Conservation (phyloP, 1,140 invertebrate species). For the Oncopodura yosiiana region DNA sequence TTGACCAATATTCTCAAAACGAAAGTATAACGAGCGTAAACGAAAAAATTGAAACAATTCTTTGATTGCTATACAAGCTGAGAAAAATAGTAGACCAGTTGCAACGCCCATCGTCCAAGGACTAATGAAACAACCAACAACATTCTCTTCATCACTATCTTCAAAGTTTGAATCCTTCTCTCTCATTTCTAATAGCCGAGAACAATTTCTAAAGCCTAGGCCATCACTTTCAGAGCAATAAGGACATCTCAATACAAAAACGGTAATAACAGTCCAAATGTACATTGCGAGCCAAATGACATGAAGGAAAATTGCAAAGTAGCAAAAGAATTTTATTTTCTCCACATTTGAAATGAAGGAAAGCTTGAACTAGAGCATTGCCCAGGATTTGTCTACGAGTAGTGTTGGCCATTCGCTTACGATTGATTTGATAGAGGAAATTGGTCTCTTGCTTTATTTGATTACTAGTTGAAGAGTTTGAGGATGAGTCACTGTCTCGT, state of each 20-base stretch:
- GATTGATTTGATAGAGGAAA: constrained; percentile 16
- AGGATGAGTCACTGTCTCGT: not conserved
- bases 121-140: too few species aligned
- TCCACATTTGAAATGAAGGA: constrained; percentile 24
- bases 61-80: not conserved
- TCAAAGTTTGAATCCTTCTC: too few species aligned
- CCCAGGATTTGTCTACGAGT: constrained; percentile 12
- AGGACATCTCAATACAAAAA: too few species aligned
- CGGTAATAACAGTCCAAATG: constrained; percentile 3
- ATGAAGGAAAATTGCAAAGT: constrained; percentile 16
- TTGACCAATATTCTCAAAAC: constrained; percentile 21
- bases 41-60: constrained; percentile 17
- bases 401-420: constrained; percentile 9
- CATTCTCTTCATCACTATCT: too few species aligned
- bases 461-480: not conserved
- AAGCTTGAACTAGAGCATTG: constrained; percentile 20
- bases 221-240: too few species aligned
- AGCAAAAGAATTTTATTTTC: constrained; percentile 24
- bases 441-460: constrained; percentile 10
- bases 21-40: constrained; percentile 10
- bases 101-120: too few species aligned
- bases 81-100: too few species aligned
- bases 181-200: too few species aligned
- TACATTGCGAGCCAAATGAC: constrained; percentile 9
- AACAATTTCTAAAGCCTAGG: too few species aligned